phyloP scores from a whole-genome alignment of 2,888 invertebrate species.

The Drosophila austrosaltans region DNA sequence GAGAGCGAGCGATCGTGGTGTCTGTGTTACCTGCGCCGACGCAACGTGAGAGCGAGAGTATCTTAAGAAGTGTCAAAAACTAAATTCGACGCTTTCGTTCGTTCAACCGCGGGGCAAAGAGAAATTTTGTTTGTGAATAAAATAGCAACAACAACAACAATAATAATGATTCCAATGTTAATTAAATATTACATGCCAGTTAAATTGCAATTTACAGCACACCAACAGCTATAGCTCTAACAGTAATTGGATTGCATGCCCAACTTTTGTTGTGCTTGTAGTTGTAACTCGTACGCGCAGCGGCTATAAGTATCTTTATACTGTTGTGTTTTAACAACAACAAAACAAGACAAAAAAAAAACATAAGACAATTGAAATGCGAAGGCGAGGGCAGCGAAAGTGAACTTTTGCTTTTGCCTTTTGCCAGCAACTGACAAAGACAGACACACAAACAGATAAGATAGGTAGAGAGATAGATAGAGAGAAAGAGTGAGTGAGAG shows the following conservation, averaged over 20 bases:
- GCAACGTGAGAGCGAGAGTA: conserved; percentile 33
- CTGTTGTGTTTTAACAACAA: conserved; percentile 2
- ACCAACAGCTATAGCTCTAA: conserved; percentile 54
- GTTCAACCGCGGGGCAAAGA: conserved; percentile 50
- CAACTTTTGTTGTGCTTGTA: conserved; percentile 57
- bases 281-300: conserved; percentile 42
- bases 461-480: not conserved
- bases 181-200: conserved; percentile 72
- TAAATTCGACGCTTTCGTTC: conserved; percentile 72
- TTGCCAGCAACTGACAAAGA: not conserved
- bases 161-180: conserved; percentile 56
- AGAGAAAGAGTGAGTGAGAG: too few relatives aligned
- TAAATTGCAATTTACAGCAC: conserved; percentile 65
- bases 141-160: conserved; percentile 25
- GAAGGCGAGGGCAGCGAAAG: conserved; percentile 64
- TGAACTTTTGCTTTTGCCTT: conserved; percentile 73
- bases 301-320: conserved; percentile 13
- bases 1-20: conserved; percentile 25
- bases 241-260: conserved; percentile 73
- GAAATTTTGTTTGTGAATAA: conserved; percentile 43
- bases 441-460: not conserved
- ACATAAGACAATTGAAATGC: conserved; percentile 21
- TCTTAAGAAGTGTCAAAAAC: conserved; percentile 55
- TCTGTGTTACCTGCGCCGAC: conserved; percentile 45
- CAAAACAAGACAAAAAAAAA: conserved; percentile 27